Conservation (phyloP, 2,113 vertebrate species). For the Apus apus region DNA sequence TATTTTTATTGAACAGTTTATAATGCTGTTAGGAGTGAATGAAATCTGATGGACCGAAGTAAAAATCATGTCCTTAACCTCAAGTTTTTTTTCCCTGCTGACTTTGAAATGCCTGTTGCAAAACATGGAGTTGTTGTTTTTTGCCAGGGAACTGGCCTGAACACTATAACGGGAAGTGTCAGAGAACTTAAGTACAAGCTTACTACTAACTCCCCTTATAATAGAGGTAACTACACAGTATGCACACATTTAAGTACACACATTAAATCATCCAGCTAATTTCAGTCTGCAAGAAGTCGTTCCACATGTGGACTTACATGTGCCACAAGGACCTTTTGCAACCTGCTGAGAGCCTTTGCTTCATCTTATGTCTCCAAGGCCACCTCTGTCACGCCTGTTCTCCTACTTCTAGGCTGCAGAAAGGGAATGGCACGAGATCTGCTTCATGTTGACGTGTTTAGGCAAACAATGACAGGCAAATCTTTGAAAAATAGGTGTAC, state of each 20-base stretch:
- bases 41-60: conserved; percentile 27
- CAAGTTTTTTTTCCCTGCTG: background rate
- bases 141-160: background rate
- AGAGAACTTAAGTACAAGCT: background rate
- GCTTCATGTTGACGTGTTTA: background rate
- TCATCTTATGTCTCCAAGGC: background rate
- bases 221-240: background rate
- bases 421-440: background rate
- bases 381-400: background rate
- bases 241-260: background rate
- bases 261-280: background rate
- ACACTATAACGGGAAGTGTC: background rate
- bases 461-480: background rate
- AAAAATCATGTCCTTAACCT: conserved; percentile 5
- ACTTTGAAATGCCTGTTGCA: conserved; percentile 39
- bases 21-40: conserved; percentile 9
- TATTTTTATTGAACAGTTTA: conserved; percentile 37
- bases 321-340: background rate
- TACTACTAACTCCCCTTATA: background rate
- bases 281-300: background rate
- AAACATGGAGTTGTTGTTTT: background rate
- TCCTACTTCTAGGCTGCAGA: background rate
- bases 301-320: background rate
- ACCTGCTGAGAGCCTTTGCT: background rate
- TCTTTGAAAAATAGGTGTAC: background rate